Evolutionary conservation across 2,888 invertebrate species (phyloP), one percentile per base, ranked within the genome.

Genomic region (Coelinius sp.): DNA sequence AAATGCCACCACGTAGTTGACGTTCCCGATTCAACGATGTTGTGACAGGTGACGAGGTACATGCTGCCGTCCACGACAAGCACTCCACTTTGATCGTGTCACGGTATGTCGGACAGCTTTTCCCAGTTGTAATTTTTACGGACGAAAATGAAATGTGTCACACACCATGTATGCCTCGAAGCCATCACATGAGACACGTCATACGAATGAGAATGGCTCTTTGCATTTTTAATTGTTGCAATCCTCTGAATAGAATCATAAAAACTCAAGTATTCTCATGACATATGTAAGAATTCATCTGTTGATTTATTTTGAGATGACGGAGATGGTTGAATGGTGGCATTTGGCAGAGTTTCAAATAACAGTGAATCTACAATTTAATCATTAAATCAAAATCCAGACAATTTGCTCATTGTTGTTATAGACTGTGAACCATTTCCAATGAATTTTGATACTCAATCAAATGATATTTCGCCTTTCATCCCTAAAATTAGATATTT

Each of bases 71-170:
- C 53, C 53, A 53, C 53, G 53, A 53, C 53, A 53, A n/a, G 53
- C 53, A 53, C 53, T 53, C 25, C 53, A 24, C 53, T 53, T 53
- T 53, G 53, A 53, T 53, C 53, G 53, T 53, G 53, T 53, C 53
- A 25, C 53, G 24, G 24, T 25, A 25, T 25, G 53, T 53, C 27
- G 25, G 24, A 24, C 25, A n/a, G n/a, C 25, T 24, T 53, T 41
- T 53, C 25, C 53, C 53, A 53, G 53, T 53, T 53, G 53, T 25
- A 53, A 25, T 53, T 53, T 53, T 25, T 14, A 53, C 53, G 53
- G 27, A 25, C n/a, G 53, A 53, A 27, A 53, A 53, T 53, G 53
- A 53, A 53, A 53, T 53, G 53, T 53, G 53, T 53, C 53, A 53
- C 53, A 53, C 53, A n/a, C 53, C 14, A 17, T 8, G 17, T 49